Evolutionary conservation across 2,888 invertebrate genomes (phyloP), one percentile per base, ranked within the genome.

Genomic region (Stenchaetothrips biformis): DNA sequence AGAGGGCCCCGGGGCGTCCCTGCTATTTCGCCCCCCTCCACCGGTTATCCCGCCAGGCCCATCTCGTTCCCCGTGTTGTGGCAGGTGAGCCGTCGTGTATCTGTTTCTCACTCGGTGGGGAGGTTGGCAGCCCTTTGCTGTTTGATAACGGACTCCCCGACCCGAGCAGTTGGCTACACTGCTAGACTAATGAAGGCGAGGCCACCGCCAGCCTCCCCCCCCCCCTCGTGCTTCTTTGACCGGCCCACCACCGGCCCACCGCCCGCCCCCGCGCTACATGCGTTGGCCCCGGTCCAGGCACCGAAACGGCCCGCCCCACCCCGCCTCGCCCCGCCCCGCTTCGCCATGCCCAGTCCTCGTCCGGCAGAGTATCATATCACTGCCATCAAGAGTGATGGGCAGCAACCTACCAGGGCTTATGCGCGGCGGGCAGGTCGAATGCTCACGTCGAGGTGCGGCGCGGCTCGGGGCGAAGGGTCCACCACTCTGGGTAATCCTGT

Each of bases 201-300:
- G 67, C 21, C n/a, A n/a, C n/a, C n/a, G n/a, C 0, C 67, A 25
- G 25, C 25, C 9, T 21, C 21, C 11, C 25, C 37, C 37, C 37
- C 37, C 37, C 37, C 4, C 37, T 37, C 37, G 1, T 4, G 37
- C 37, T 37, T 37, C 37, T 37, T 25, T 4, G 21, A 21, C 16
- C 53, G 67, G 67, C 67, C 67, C 25, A n/a, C n/a, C n/a, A n/a
- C n/a, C n/a, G n/a, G n/a, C n/a, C 67, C 21, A 21, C n/a, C 67
- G 7, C n/a, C n/a, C n/a, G n/a, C 67, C 21, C 16, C 62, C 62
- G 7, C 67, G 67, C 59, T 9, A 16, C 59, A 59, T 16, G 59
- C 18, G 59, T 59, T 59, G 59, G 59, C 9, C 59, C 13, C 9
- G 13, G 59, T 6, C 67, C 67, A n/a, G 67, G 9, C 67, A 37